Conservation (phyloP, 2,113 vertebrate genomes). For the Jacana jacana region DNA sequence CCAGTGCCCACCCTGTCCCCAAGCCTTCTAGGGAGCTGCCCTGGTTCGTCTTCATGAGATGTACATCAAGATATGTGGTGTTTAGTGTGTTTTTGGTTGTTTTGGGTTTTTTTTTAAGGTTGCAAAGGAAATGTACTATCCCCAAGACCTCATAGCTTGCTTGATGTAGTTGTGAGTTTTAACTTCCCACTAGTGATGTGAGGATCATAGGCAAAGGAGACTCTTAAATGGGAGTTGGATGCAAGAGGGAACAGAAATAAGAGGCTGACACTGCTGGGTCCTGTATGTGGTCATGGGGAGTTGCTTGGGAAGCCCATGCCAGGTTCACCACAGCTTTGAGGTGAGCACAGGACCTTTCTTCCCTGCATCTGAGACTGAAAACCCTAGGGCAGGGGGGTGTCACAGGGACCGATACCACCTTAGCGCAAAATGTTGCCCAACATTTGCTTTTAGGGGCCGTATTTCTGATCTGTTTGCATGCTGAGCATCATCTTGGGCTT, state of each 20-base stretch:
- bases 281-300: fast-evolving
- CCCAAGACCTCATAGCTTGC: fast-evolving
- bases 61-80: fast-evolving
- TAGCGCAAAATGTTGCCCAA: neutral
- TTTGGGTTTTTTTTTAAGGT: too few species aligned
- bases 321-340: neutral
- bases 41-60: neutral
- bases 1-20: fast-evolving
- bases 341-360: neutral
- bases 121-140: neutral
- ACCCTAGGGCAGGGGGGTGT: neutral
- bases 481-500: neutral
- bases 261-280: neutral
- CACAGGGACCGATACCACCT: neutral
- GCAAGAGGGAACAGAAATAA: neutral
- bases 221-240: neutral
- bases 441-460: fast-evolving
- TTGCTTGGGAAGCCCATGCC: neutral
- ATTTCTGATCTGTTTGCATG: neutral
- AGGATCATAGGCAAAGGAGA: neutral
- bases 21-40: fast-evolving
- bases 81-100: too few species aligned
- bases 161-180: neutral
- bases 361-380: neutral
- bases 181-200: neutral